phyloP scores from a whole-genome alignment of 2,888 invertebrate genomes.

The Seira ritae region DNA sequence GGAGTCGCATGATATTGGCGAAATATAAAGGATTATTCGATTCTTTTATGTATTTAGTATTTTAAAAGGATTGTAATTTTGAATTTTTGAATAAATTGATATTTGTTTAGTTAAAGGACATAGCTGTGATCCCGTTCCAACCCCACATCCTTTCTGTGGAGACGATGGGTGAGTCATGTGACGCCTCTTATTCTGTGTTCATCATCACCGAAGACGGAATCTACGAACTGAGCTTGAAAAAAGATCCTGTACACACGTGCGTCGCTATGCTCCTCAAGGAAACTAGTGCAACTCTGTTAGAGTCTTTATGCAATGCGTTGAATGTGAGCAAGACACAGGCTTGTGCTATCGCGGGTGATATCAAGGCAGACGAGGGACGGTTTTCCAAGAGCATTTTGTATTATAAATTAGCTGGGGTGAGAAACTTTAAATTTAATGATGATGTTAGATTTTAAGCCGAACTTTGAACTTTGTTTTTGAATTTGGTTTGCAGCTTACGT shows the following conservation, averaged over 20 bases:
- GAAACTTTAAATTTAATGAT: background rate
- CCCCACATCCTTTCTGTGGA: slow-evolving; percentile 66
- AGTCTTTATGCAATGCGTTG: slow-evolving; percentile 69
- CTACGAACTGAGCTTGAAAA: slow-evolving; percentile 66
- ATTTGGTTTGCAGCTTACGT: slow-evolving; percentile 61
- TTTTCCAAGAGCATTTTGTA: slow-evolving; percentile 72
- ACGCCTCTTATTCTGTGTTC: slow-evolving; percentile 70
- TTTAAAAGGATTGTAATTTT: too few relatives aligned
- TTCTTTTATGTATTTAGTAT: too few relatives aligned
- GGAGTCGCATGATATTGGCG: too few relatives aligned
- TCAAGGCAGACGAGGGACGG: slow-evolving; percentile 70
- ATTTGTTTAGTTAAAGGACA: slow-evolving; percentile 68
- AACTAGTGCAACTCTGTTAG: slow-evolving; percentile 66
- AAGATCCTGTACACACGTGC: slow-evolving; percentile 68
- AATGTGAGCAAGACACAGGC: slow-evolving; percentile 70
- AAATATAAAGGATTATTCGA: too few relatives aligned
- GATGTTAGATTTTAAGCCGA: too few relatives aligned
- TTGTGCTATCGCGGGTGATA: slow-evolving; percentile 71
- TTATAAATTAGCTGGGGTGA: slow-evolving; percentile 72
- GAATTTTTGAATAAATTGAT: slow-evolving; percentile 11
- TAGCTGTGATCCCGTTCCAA: slow-evolving; percentile 65
- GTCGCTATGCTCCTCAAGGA: slow-evolving; percentile 68
- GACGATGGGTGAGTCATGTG: slow-evolving; percentile 60
- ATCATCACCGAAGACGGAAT: slow-evolving; percentile 68
- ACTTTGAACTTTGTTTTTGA: too few relatives aligned